A percentile compares a stretch with the other conserved stretches of the same genome.
Conservation (phyloP, 2,113 vertebrate species). For the Cryptomyrus ogoouensis region DNA sequence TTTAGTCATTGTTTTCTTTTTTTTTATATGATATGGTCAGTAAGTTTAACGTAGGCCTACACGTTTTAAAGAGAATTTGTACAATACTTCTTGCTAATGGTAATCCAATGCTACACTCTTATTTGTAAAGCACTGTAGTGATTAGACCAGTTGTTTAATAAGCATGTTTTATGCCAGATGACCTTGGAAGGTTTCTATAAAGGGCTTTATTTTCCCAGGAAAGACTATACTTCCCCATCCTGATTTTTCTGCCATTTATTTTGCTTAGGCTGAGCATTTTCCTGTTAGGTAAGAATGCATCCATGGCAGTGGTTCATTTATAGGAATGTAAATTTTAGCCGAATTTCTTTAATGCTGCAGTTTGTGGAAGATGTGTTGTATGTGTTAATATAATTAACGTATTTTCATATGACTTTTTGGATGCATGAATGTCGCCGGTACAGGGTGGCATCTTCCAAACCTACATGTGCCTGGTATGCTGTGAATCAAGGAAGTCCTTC, state of each 20-base stretch:
- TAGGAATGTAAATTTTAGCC: background rate
- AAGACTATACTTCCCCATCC: conserved; percentile 14
- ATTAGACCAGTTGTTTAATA: conserved; percentile 3
- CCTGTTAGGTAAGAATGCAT: background rate
- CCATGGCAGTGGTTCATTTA: background rate
- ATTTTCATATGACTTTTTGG: background rate
- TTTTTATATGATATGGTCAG: background rate
- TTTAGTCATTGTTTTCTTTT: background rate
- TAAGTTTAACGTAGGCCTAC: background rate
- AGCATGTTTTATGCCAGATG: background rate
- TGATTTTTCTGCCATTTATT: background rate
- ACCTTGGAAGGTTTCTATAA: background rate
- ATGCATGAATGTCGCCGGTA: background rate
- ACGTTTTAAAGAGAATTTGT: background rate
- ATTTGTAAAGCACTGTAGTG: background rate
- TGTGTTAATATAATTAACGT: background rate
- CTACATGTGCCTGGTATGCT: background rate
- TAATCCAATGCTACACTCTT: background rate
- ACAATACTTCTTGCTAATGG: background rate
- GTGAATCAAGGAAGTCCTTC: background rate
- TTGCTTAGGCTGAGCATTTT: background rate
- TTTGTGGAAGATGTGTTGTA: background rate
- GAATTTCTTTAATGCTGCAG: background rate
- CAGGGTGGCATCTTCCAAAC: background rate
- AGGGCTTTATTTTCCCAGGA: conserved; percentile 8